phyloP scores from a whole-genome alignment of 2,113 vertebrate genomes.

The Pholis gunnellus region DNA sequence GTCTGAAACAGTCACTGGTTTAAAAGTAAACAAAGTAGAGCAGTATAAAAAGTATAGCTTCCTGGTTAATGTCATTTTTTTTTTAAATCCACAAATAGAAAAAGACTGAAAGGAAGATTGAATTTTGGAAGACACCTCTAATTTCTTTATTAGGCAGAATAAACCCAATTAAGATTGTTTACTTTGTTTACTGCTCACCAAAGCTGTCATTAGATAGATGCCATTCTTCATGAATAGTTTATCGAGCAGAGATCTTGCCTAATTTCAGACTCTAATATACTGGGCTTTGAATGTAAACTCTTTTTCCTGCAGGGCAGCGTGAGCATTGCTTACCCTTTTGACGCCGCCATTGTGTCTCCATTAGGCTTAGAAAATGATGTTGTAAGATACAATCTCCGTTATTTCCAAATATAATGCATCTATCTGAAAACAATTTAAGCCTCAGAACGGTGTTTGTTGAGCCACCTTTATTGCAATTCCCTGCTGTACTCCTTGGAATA shows the following conservation, averaged over 20 bases:
- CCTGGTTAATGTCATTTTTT: neutral
- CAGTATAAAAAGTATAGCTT: neutral
- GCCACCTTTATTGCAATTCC: neutral
- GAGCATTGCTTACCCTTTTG: constrained; percentile 9
- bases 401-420: constrained; percentile 1
- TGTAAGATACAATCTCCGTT: neutral
- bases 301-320: constrained; percentile 18
- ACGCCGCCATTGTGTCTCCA: constrained; percentile 9
- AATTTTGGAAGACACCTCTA: neutral
- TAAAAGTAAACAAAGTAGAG: neutral
- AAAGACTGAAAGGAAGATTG: neutral
- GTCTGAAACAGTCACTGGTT: neutral
- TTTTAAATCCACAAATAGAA: neutral
- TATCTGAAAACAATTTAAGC: constrained; percentile 10
- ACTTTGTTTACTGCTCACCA: no score
- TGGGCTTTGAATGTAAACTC: constrained; percentile 7
- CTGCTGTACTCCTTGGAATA: constrained; percentile 1
- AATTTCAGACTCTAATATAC: constrained; percentile 12
- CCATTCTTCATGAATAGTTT: neutral
- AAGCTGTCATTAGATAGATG: constrained; percentile 12
- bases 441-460: neutral
- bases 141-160: neutral
- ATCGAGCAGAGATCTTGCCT: neutral
- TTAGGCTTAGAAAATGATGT: constrained; percentile 5
- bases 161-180: neutral